Evolutionary conservation across 2,113 vertebrate genomes (phyloP).

Genomic region (Mastomys coucha): DNA sequence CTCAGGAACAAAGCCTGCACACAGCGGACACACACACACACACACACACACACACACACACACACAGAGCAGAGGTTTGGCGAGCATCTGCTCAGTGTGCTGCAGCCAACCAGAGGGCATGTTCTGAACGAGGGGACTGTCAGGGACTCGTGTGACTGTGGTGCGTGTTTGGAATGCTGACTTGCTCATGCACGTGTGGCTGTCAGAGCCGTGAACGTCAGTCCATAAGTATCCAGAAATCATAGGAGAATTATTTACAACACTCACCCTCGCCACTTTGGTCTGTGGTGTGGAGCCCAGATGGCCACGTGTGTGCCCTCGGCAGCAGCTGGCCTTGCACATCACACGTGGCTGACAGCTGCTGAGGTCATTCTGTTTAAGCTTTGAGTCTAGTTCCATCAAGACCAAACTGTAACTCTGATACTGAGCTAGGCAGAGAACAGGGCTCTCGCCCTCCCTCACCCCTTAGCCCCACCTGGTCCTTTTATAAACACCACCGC

Average conservation of each 20-base stretch:
- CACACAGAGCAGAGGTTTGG: fast-evolving
- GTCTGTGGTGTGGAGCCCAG: slow-evolving; percentile 44
- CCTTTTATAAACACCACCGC: background rate
- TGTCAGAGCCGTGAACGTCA: background rate
- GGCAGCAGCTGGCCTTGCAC: background rate
- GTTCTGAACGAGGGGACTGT: slow-evolving; percentile 47
- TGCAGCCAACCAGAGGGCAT: background rate
- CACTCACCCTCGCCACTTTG: background rate
- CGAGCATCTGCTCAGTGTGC: background rate
- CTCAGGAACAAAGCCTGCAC: background rate
- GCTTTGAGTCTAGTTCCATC: slow-evolving; percentile 27
- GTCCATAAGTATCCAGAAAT: slow-evolving; percentile 66
- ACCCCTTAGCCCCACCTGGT: background rate
- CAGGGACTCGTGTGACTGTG: background rate
- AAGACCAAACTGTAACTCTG: background rate
- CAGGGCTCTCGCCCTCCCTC: background rate
- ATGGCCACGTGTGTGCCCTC: background rate
- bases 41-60: fast-evolving
- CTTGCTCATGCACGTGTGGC: background rate
- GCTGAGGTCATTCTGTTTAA: slow-evolving; percentile 44
- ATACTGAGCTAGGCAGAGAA: background rate
- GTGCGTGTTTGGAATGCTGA: slow-evolving; percentile 52
- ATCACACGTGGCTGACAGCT: background rate
- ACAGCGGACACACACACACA: background rate
- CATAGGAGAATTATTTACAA: slow-evolving; percentile 48